Evolutionary conservation across 2,888 invertebrate genomes (phyloP), one percentile per base, ranked within the genome.

Genomic region (Apotomis betuletana): DNA sequence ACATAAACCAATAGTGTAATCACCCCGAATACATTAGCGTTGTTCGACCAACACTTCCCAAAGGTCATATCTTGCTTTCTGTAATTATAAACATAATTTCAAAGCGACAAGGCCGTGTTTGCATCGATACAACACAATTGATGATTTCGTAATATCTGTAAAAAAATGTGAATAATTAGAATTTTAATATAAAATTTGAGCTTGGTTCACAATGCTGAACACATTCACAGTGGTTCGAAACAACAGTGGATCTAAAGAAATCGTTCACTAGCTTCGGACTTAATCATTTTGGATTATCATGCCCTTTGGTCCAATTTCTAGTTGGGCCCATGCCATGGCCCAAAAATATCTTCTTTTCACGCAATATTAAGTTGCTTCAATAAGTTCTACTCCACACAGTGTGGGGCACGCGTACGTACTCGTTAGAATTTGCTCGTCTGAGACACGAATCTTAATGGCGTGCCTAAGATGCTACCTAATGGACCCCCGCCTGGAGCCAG

Each of bases 381-480:
- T 54, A 65, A 44, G 46, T 55, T 55, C n/a, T 65, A 55, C 46
- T 54, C 44, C 55, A 65, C 41, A 6, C 6, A 41, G 46, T 46
- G 44, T 44, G 59, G 59, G 13, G 13, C 15, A 44, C 55, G n/a
- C 55, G 46, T 65, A 12, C 55, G 46, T 65, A 46, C 57, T 65
- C 65, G 65, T 65, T 65, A 65, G 46, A 46, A 46, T 12, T 12
- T 5, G 63, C 54, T 54, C 41, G 15, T 12, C 44, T 27, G 44
- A 65, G 46, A 65, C 65, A 55, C 55, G 44, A 54, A 36, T 57
- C 55, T 65, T 65, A 65, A 65, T 65, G 65, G 57, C 65, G 46
- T 57, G 55, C 65, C 65, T 57, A n/a, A 65, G 65, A 65, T 46
- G 38, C 46, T 8, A 55, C 27, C 55, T 65, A 57, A 65, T 46